Conservation (phyloP, 2,797 vertebrate species). For the Pseudomugil gertrudae region DNA sequence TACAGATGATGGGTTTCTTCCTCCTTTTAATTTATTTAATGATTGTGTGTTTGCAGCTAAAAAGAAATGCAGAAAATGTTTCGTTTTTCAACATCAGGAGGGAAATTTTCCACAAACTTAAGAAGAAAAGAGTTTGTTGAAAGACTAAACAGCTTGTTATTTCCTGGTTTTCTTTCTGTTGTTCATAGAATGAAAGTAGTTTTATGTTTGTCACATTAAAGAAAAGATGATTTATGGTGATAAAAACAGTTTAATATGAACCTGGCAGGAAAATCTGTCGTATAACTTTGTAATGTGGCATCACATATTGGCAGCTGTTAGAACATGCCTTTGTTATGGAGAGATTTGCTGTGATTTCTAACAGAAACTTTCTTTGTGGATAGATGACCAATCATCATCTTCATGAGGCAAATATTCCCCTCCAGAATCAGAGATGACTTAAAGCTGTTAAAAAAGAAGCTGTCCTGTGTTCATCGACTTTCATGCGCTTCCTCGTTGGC, state of each 20-base stretch:
- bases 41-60: conserved; percentile 13
- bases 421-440: too few species aligned
- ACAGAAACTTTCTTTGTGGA: too few species aligned
- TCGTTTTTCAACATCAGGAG: conserved; percentile 8
- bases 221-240: not conserved
- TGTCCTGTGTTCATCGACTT: too few species aligned
- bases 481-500: too few species aligned
- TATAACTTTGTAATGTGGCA: too few species aligned
- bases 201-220: not conserved
- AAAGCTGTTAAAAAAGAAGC: too few species aligned
- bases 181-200: not conserved
- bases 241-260: not conserved
- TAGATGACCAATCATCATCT: too few species aligned
- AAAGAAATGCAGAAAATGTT: conserved; percentile 1
- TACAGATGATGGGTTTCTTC: conserved; percentile 1
- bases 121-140: not conserved
- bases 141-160: not conserved
- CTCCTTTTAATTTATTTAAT: conserved; percentile 5
- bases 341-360: too few species aligned
- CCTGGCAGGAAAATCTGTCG: too few species aligned
- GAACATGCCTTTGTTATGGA: too few species aligned
- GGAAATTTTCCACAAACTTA: conserved; percentile 17
- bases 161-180: not conserved
- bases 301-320: too few species aligned
- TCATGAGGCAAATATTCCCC: too few species aligned